Base-by-base conservation (phyloP, 2,113 vertebrate genomes). In the Leucoraja erinaceus region DNA sequence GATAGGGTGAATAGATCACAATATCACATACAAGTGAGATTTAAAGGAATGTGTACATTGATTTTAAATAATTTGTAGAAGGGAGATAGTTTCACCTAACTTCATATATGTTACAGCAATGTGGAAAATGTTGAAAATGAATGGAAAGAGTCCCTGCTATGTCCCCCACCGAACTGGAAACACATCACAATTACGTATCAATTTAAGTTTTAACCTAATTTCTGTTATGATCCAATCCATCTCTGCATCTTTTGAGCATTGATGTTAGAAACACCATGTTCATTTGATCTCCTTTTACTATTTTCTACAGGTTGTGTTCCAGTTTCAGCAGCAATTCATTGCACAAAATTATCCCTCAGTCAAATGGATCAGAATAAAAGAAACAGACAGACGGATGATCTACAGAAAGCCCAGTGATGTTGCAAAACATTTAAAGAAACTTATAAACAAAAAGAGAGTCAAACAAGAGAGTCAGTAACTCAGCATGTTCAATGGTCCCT, bases 311-410 rank as follows among this genome's bases (percentile, higher is more conserved):
- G 95, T 96, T 95, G 95, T 97, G 75, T 94, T 95, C 9, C 94
- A 94, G 94, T 95, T 95, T 95, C 97, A 97, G 95, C 96, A 95
- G 94, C 95, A 94, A 94, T 95, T 96, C 93, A 94, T 97, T 94
- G 94, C 95, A 94, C 95, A 95, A 93, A 95, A 94, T 90, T 97
- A 97, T 94, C 96, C 96, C 31, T 95, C 95, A 94, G 96, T 96
- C 95, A 95, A 94, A 94, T 96, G 94, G 94, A 93, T 97, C 94
- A 96, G 95, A 93, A 94, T 97, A 93, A 95, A 94, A 94, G 96
- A 95, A 94, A 95, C 93, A 28, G 96, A 97, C 95, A 95, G 96
- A 93, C 96, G 94, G 94, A 96, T 96, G 96, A 96, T 97, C 95
- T 97, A 96, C 95, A 96, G 95, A 95, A 95, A 95, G 93, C 96